Evolutionary conservation across 2,888 invertebrate species (phyloP), one percentile per base, ranked within the genome.

Genomic region (Dicyrtomina minuta): DNA sequence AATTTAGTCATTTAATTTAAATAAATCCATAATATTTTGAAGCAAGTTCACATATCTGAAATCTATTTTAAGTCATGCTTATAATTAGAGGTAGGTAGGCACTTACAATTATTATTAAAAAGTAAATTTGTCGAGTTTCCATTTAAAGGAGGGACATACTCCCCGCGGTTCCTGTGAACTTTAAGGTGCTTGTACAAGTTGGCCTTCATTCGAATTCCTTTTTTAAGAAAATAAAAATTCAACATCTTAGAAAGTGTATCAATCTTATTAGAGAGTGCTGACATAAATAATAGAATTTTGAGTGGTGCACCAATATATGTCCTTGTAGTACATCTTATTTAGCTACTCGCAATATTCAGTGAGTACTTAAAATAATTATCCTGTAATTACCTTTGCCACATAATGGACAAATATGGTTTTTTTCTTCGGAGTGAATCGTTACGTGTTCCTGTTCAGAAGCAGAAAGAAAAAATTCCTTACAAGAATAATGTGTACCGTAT

Each of bases 151-250:
- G 70, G 69, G 24, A 72, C 69, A 27, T 66, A 72, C 60, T 72
- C 72, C 17, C 72, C 72, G n/a, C 72, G 69, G 55, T 70, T 72
- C 26, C 72, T 51, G 26, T 72, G 72, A 33, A 70, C 69, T 55
- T 72, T 72, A 6, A 72, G 43, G 26, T 72, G 72, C 58, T 72
- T 72, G 64, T 70, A 72, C 39, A 70, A 46, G 43, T 72, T 72
- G 13, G 70, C 72, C 60, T 72, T 72, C 72, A 72, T 72, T 17
- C 70, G 61, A 26, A 70, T 70, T 22, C 69, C 72, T 51, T 72
- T 72, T 22, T 24, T n/a, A n/a, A n/a, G n/a, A n/a, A 3, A 55
- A 5, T 8, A 15, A 26, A 5, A 46, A 41, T 41, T 41, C 13
- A 10, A 41, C 10, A 10, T 8, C 13, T 41, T 41, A 10, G 43